These are phyloP conservation scores for Harpalus rufipes DNA, from an alignment of 2,888 invertebrate genomes.

Conservation along the genomic window DNA sequence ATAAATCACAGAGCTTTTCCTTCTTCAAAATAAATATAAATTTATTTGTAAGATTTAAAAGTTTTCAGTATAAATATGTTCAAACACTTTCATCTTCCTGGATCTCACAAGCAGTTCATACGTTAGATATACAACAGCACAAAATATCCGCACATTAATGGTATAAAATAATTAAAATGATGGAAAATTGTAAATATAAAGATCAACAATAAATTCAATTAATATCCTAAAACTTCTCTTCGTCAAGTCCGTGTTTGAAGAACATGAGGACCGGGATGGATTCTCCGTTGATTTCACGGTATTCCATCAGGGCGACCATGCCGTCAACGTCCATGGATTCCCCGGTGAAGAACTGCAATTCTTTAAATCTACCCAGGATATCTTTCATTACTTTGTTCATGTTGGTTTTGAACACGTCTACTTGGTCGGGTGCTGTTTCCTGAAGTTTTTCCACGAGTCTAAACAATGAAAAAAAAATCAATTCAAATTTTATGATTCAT, in stretches of 20 bases:
- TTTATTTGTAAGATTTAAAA: conserved; percentile 66
- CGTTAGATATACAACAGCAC: conserved; percentile 40
- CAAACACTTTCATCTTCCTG: conserved; percentile 60
- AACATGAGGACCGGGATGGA: conserved; percentile 95
- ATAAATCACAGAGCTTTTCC: conserved; percentile 37
- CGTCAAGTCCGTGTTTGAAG: conserved; percentile 96
- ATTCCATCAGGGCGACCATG: conserved; percentile 95
- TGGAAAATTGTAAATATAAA: conserved; percentile 67
- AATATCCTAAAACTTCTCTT: conserved; percentile 92
- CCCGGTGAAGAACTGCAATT: conserved; percentile 94
- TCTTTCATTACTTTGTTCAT: conserved; percentile 97
- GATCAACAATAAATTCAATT: conserved; percentile 68
- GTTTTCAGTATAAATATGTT: conserved; percentile 61
- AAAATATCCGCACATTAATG: conserved; percentile 49
- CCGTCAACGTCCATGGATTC: conserved; percentile 97
- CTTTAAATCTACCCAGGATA: conserved; percentile 92
- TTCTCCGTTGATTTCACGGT: conserved; percentile 91
- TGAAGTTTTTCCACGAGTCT: conserved; percentile 90
- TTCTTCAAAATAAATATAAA: conserved; percentile 66
- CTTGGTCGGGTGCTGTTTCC: conserved; percentile 90
- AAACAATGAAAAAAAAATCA: background rate
- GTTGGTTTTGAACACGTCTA: conserved; percentile 93
- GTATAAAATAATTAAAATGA: conserved; percentile 54
- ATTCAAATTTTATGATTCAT: background rate
- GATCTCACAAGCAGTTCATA: conserved; percentile 60